Percentiles rank a stretch among this genome's conserved stretches.
Conservation (phyloP, 2,888 invertebrate species). For the Polylopha cassiicola region DNA sequence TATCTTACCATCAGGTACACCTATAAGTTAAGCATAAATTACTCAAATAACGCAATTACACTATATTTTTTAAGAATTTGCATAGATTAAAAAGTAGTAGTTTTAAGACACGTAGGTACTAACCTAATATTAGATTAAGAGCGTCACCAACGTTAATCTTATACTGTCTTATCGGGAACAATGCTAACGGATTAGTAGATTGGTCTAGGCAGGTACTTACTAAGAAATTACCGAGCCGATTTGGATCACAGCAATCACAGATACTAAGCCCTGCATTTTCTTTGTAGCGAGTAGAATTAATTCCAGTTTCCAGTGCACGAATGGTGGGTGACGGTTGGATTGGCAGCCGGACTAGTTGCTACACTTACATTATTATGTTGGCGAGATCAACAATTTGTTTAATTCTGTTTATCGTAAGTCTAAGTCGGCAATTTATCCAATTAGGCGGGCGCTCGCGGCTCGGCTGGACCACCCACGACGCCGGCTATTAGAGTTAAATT, state of each 20-base stretch:
- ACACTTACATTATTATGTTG: slow-evolving; percentile 36
- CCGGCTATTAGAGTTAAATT: slow-evolving; percentile 71
- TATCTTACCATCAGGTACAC: no score
- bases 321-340: slow-evolving; percentile 13
- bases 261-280: slow-evolving; percentile 13
- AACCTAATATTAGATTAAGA: no score
- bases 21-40: no score
- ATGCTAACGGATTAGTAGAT: slow-evolving; percentile 7
- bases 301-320: slow-evolving; percentile 6
- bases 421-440: slow-evolving; percentile 74
- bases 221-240: slow-evolving; percentile 1
- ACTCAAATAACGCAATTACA: no score
- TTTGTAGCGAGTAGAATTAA: slow-evolving; percentile 9
- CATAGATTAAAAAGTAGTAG: no score
- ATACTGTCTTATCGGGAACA: no score
- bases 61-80: no score
- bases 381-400: slow-evolving; percentile 63
- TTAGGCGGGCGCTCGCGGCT: slow-evolving; percentile 53
- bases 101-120: no score
- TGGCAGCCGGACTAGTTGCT: slow-evolving; percentile 12
- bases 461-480: slow-evolving; percentile 64
- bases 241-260: slow-evolving; percentile 15
- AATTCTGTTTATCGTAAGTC: slow-evolving; percentile 70
- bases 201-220: no score
- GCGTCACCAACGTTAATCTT: no score